Evolutionary conservation across 1,140 invertebrate species (phyloP), one percentile per base, ranked within the genome.

Genomic region (Cryptotermes secundus): DNA sequence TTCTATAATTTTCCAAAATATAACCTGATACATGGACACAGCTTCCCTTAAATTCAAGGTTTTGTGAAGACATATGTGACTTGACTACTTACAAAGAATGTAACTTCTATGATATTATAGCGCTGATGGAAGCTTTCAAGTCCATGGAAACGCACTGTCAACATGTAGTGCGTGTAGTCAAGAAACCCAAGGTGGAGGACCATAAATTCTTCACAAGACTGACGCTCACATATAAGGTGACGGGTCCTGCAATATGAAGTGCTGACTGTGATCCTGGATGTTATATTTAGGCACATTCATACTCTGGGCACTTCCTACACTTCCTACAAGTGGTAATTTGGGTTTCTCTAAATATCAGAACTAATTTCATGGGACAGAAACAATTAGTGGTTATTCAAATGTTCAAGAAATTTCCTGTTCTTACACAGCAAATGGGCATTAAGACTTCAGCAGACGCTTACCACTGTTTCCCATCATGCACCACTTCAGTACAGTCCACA

Each of bases 111-210:
- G 87, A 98, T 97, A 86, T 92, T 93, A 88, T 97, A 97, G 83
- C 95, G 93, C 86, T 95, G 93, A 90, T 97, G 95, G 88, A 97
- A 96, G 86, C 93, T 93, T 88, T 96, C 94, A 42, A 99, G 90
- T 36, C 96, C 96, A 88, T 95, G 94, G 89, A 98, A 97, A 85
- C 92, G 91, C 24, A 98, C 92, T 26, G 95, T 96, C 42, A 99
- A 94, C 42, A 96, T 93, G 88, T 99, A 99, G 88, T 96, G 95
- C 3, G 94, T 93, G 87, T 95, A 98, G 88, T 97, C 96, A 14
- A 98, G 90, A 85, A 95, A 97, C n/a, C 96, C 96, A 38, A 99
- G 91, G 90, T 99, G 97, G 83, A 97, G 91, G 1, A 98, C 92
- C 85, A 96, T 95, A 84, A 98, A 93, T 88, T 97, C 96, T 85